These are phyloP conservation scores for Protophormia terraenovae DNA, from an alignment of 2,888 invertebrate species.

Conservation along the genomic window DNA sequence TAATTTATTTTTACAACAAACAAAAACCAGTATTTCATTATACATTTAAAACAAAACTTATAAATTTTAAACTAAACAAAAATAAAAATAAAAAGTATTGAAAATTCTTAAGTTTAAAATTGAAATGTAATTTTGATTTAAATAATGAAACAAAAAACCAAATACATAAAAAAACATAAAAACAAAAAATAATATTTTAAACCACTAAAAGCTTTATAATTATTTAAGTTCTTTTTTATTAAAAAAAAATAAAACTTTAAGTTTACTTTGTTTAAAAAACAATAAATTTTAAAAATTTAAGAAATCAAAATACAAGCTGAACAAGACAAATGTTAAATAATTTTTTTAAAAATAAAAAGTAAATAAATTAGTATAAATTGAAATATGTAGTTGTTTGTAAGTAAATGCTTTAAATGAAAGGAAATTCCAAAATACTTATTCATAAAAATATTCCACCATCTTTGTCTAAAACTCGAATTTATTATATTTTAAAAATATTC, in stretches of 20 bases:
- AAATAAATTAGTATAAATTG: not conserved
- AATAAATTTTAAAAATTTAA: not conserved
- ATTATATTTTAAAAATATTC: conserved; percentile 9
- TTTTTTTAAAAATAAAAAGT: not conserved
- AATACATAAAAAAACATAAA: conserved; percentile 24
- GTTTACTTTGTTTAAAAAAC: conserved; percentile 31
- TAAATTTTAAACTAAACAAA: not conserved
- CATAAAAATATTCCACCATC: not conserved
- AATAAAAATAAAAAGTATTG: not conserved
- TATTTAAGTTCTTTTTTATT: conserved; percentile 43
- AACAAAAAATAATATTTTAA: not conserved
- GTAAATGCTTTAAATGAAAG: conserved; percentile 26
- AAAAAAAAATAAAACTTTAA: conserved; percentile 14
- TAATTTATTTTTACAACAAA: conserved; percentile 44
- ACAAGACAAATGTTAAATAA: not conserved
- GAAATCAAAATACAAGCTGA: not conserved
- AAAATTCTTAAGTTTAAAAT: not conserved
- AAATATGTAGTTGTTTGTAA: not conserved
- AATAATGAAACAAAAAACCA: conserved; percentile 34
- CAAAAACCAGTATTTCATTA: conserved; percentile 49
- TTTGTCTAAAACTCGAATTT: conserved; percentile 62
- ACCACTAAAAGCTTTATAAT: conserved; percentile 61
- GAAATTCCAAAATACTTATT: not conserved
- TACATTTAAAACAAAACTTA: not conserved
- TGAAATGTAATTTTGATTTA: not conserved